Percentiles rank a stretch among this genome's conserved stretches.
These are phyloP conservation scores for Ptilodon capucinus DNA, from an alignment of 2,888 invertebrate species.

Conservation along the genomic window DNA sequence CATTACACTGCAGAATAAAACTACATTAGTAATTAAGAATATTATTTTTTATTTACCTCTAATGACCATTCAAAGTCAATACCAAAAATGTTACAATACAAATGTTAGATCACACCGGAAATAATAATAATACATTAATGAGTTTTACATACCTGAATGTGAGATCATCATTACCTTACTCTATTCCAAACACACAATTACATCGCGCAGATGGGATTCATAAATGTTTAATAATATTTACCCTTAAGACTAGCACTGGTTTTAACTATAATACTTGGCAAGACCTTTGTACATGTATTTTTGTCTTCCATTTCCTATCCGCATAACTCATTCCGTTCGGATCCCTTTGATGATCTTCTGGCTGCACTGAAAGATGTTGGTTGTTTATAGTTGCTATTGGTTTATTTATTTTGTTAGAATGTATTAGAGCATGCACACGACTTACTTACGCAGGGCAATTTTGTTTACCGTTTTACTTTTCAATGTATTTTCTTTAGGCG, in stretches of 20 bases:
- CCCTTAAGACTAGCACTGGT: constrained; percentile 41
- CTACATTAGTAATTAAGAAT: constrained; percentile 6
- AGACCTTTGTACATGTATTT: constrained; percentile 61
- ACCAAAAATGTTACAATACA: constrained; percentile 19
- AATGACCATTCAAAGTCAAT: constrained; percentile 23
- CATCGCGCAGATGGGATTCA: constrained; percentile 28
- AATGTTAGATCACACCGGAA: constrained; percentile 20
- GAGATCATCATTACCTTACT: constrained; percentile 72
- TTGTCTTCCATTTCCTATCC: constrained; percentile 61
- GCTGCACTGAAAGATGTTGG: constrained; percentile 77
- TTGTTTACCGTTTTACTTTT: constrained; percentile 59
- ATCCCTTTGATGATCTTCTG: constrained; percentile 60
- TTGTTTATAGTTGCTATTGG: constrained; percentile 55
- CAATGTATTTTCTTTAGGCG: constrained; percentile 46
- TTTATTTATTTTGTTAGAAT: constrained; percentile 55
- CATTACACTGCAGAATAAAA: constrained; percentile 15
- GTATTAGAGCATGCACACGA: constrained; percentile 64
- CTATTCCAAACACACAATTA: constrained; percentile 26
- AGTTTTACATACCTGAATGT: constrained; percentile 42
- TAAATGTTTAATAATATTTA: constrained; percentile 22
- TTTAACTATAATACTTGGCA: constrained; percentile 67
- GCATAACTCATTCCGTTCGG: constrained; percentile 50
- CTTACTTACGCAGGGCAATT: constrained; percentile 76
- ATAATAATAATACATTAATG: constrained; percentile 9
- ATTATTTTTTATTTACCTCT: constrained; percentile 28